A percentile compares a stretch with the other conserved stretches of the same genome.
Evolutionary conservation across 2,888 invertebrate genomes (phyloP).

Genomic region (Drosophila stalkeri): DNA sequence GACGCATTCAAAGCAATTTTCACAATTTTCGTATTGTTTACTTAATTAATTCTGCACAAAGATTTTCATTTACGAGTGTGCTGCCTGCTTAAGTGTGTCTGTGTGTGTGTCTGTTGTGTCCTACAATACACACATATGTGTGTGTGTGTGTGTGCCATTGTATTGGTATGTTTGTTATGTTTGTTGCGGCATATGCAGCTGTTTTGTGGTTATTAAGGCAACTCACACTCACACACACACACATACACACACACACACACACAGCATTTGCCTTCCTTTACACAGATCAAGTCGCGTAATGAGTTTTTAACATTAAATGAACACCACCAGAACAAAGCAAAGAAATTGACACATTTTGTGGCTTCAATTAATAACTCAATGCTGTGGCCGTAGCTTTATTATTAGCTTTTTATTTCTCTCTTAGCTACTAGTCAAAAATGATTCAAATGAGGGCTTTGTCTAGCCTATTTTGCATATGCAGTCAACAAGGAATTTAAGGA

Average conservation of each 20-base stretch:
- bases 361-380: slow-evolving; percentile 2
- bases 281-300: slow-evolving; percentile 56
- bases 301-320: slow-evolving; percentile 77
- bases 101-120: slow-evolving; percentile 8
- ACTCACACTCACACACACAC: slow-evolving; percentile 4
- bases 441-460: neutral
- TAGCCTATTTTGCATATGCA: neutral
- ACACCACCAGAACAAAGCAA: slow-evolving; percentile 30
- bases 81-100: slow-evolving; percentile 7
- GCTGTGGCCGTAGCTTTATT: neutral
- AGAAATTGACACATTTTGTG: slow-evolving; percentile 12
- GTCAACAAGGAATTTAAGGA: neutral
- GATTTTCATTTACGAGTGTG: slow-evolving; percentile 68
- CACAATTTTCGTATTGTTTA: slow-evolving; percentile 80
- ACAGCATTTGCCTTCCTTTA: neutral
- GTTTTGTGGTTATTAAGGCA: slow-evolving; percentile 70
- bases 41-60: slow-evolving; percentile 78
- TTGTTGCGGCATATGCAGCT: slow-evolving; percentile 62
- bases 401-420: no score
- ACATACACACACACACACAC: slow-evolving; percentile 19
- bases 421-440: neutral
- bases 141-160: slow-evolving; percentile 18
- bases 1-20: slow-evolving; percentile 79
- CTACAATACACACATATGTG: neutral
- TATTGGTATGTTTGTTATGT: slow-evolving; percentile 42